Conservation (phyloP, 1,140 invertebrate species). For the Notospermus geniculatus region DNA sequence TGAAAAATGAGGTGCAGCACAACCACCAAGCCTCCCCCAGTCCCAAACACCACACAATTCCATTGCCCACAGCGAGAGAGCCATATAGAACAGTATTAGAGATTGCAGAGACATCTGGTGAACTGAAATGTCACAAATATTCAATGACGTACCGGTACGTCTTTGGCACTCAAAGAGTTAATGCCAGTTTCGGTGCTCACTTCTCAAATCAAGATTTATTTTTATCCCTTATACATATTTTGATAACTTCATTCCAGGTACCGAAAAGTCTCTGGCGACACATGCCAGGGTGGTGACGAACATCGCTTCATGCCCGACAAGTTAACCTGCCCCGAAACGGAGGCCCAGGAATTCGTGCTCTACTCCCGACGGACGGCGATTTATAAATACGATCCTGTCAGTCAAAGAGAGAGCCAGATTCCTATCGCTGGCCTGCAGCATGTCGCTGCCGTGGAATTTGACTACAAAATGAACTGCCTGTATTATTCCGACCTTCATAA, state of each 20-base stretch:
- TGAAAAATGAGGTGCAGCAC: too few relatives aligned
- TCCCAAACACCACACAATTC: too few relatives aligned
- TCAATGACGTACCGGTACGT: too few relatives aligned
- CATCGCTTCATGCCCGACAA: conserved; percentile 69
- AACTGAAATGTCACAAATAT: too few relatives aligned
- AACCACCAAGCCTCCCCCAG: too few relatives aligned
- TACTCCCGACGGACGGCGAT: conserved; percentile 75
- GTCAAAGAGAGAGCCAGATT: conserved; percentile 59
- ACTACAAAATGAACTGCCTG: conserved; percentile 36
- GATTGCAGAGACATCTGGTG: too few relatives aligned
- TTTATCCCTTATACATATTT: too few relatives aligned
- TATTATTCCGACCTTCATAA: conserved; percentile 32
- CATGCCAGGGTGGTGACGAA: conserved; percentile 70
- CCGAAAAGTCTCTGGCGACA: conserved; percentile 75
- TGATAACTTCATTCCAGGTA: conserved; percentile 58
- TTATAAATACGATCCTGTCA: conserved; percentile 67
- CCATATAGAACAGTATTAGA: too few relatives aligned
- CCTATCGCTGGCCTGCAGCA: conserved; percentile 67
- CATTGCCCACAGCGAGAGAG: too few relatives aligned
- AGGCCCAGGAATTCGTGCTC: conserved; percentile 73
- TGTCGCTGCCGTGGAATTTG: conserved; percentile 34
- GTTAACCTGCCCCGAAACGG: conserved; percentile 63
- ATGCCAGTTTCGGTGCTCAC: too few relatives aligned
- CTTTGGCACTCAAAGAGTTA: too few relatives aligned
- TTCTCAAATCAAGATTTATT: too few relatives aligned